Base-by-base conservation (phyloP, 1,140 invertebrate species). In the Pseudomyrmex pallidus region DNA sequence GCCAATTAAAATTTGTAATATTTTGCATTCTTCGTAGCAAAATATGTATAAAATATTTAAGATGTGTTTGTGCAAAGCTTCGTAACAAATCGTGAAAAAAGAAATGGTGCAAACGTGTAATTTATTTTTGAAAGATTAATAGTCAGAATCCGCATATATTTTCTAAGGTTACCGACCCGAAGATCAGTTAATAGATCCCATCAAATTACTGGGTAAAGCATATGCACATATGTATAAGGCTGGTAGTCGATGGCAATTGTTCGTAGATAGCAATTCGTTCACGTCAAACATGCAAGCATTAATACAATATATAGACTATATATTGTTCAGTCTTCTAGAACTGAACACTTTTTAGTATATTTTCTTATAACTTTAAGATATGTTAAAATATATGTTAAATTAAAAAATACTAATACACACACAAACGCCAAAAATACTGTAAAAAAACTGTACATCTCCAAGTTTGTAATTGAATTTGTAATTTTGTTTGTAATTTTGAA, bases 111-210 rank as follows among this genome's bases (percentile, higher is more conserved):
- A 25, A 77, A 57, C 12, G 2, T 76, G 35, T 35, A 7, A 77
- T 77, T 44, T 25, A 12, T 8, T 1, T 72, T 50, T 25, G 1
- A 9, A 59, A 57, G 44, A 70, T 35, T 59, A 12, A 70, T 80
- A 48, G 56, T 12, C 44, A 48, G 35, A 13, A 12, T 80, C 25
- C n/a, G 46, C 44, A 70, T 78, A 78, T 57, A 48, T 57, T 59
- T 57, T 48, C 76, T 13, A 5, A 10, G 76, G 76, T 61, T 80
- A 9, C 72, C 72, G 76, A 80, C 66, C 76, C 12, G 22, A 7
- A 72, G 35, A 44, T 46, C 66, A 20, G 20, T 78, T 78, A 78
- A 80, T 70, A 59, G 64, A n/a, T n/a, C n/a, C 64, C 54, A 46
- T 15, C 46, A 59, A 80, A 80, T 80, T 80, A 9, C 54, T 50